Conservation (phyloP, 2,888 invertebrate genomes). For the Ernsta delagoae region DNA sequence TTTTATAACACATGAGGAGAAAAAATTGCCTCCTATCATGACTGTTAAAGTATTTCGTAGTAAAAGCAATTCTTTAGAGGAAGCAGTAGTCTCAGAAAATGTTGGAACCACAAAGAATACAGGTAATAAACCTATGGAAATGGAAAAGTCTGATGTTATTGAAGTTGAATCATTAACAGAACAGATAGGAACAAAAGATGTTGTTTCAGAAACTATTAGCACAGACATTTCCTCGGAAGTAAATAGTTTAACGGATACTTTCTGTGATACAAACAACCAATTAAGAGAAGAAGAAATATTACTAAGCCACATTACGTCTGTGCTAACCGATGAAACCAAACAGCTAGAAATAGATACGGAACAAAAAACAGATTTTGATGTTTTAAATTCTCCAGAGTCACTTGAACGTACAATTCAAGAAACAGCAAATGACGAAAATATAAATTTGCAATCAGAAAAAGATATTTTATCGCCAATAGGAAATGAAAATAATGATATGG, state of each 20-base stretch:
- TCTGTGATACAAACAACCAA: background rate
- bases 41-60: constrained; percentile 83
- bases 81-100: constrained; percentile 50
- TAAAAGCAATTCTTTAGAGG: constrained; percentile 85
- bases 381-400: no score
- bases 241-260: background rate
- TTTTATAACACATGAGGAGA: no score
- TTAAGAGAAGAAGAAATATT: background rate
- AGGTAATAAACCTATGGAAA: constrained; percentile 56
- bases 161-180: background rate
- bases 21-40: constrained; percentile 86
- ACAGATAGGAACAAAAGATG: background rate
- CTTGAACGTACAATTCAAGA: background rate
- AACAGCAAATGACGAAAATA: background rate
- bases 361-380: background rate
- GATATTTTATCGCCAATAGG: background rate
- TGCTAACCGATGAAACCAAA: background rate
- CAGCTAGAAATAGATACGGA: background rate
- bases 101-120: constrained; percentile 38
- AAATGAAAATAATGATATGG: background rate
- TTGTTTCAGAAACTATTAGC: background rate
- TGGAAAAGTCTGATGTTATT: constrained; percentile 48
- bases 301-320: background rate
- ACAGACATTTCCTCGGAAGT: background rate
- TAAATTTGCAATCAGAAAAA: background rate